These are phyloP conservation scores for Charadrius vociferus DNA, from an alignment of 2,113 vertebrate species.

Conservation along the genomic window DNA sequence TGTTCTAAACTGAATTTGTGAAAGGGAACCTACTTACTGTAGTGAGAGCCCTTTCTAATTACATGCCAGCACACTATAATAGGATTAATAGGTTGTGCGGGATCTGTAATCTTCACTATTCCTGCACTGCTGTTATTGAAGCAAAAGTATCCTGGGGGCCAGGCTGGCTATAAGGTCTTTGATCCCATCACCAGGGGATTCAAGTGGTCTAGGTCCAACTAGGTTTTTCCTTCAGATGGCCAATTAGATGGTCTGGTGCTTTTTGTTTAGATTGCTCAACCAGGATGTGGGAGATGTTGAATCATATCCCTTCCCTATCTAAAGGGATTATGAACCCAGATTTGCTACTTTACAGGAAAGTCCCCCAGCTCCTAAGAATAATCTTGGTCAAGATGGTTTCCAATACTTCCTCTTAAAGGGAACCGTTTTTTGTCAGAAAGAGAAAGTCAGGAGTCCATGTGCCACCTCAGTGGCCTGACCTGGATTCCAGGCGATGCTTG, in stretches of 20 bases:
- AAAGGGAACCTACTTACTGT: neutral
- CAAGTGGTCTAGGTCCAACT: neutral
- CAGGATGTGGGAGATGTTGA: constrained; percentile 50
- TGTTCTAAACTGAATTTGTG: neutral
- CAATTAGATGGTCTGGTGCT: neutral
- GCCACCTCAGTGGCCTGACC: neutral
- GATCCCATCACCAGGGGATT: neutral
- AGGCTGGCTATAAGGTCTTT: neutral
- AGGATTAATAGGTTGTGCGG: neutral
- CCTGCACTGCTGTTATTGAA: neutral
- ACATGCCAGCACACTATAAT: neutral
- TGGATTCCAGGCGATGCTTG: neutral
- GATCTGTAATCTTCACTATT: neutral
- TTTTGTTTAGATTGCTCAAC: constrained; percentile 34
- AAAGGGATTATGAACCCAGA: neutral
- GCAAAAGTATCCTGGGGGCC: neutral
- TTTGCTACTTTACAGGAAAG: constrained; percentile 34
- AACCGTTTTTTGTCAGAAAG: neutral
- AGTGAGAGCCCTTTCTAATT: neutral
- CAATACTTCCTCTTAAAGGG: neutral
- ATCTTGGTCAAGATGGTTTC: neutral
- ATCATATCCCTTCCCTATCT: constrained; percentile 40
- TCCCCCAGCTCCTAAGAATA: neutral
- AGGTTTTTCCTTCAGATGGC: neutral
- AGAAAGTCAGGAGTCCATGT: neutral